A percentile compares a stretch with the other conserved stretches of the same genome.
Conservation (phyloP, 2,888 invertebrate genomes). For the Odontocerum albicorne region DNA sequence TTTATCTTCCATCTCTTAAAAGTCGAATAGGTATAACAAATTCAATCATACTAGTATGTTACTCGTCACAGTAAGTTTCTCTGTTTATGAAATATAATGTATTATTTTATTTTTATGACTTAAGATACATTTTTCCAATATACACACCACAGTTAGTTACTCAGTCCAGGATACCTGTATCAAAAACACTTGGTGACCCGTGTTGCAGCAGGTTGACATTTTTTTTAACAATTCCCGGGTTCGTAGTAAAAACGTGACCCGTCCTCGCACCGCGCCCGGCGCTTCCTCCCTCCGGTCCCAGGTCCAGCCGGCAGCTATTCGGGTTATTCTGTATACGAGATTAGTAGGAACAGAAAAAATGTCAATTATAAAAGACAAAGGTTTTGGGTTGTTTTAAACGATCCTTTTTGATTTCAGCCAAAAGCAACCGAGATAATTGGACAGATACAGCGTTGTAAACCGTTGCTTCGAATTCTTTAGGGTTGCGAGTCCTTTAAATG, state of each 20-base stretch:
- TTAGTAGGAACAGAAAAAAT: slow-evolving; percentile 36
- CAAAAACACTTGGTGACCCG: slow-evolving; percentile 33
- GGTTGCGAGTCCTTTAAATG: neutral
- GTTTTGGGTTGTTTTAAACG: slow-evolving; percentile 35
- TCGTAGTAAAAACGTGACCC: slow-evolving; percentile 18
- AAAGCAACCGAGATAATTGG: slow-evolving; percentile 1
- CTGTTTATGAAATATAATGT: too few relatives aligned
- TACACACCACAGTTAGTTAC: neutral
- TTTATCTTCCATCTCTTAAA: too few relatives aligned
- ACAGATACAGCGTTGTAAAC: neutral
- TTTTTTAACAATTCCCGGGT: slow-evolving; percentile 27
- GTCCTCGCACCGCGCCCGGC: neutral
- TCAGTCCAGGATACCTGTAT: neutral
- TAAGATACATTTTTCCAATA: slow-evolving; percentile 7
- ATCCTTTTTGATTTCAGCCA: slow-evolving; percentile 15
- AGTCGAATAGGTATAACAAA: too few relatives aligned
- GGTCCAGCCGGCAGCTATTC: slow-evolving; percentile 16
- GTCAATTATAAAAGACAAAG: slow-evolving; percentile 37
- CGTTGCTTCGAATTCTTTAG: neutral
- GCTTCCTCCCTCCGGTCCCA: slow-evolving; percentile 8
- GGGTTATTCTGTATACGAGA: slow-evolving; percentile 32
- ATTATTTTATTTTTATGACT: too few relatives aligned
- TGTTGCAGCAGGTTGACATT: slow-evolving; percentile 35
- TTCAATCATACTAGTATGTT: too few relatives aligned
- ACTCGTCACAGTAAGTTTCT: too few relatives aligned